Percentiles rank a stretch among this genome's conserved stretches.
Conservation (phyloP, 2,113 vertebrate genomes). For the Coptodon bakossiorum region DNA sequence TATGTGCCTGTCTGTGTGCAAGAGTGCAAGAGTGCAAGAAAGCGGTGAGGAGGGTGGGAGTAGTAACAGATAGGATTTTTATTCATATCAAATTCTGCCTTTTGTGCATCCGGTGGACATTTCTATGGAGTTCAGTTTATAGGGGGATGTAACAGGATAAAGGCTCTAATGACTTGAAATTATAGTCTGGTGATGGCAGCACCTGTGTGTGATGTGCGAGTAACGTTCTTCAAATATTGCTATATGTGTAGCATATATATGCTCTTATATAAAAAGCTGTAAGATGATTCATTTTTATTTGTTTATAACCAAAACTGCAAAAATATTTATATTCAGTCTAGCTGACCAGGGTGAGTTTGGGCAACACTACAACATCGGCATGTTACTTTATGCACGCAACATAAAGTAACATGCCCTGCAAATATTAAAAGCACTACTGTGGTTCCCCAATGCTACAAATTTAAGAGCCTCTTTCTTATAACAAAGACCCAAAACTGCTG, state of each 20-base stretch:
- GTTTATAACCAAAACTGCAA: background rate
- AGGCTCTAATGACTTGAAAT: background rate
- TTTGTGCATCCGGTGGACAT: background rate
- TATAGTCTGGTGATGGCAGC: background rate
- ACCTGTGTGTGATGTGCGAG: background rate
- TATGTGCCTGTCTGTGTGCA: background rate
- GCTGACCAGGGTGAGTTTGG: background rate
- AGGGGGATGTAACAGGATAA: background rate
- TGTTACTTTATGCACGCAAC: background rate
- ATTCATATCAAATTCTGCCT: background rate
- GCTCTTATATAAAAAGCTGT: background rate
- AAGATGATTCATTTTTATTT: background rate
- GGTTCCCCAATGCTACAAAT: background rate
- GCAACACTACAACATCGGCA: background rate
- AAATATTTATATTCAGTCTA: background rate
- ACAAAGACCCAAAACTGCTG: background rate
- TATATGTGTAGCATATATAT: background rate
- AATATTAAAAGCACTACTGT: background rate
- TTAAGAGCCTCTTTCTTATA: background rate
- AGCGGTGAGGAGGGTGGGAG: background rate
- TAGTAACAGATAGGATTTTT: slow-evolving; percentile 1
- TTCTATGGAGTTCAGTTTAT: background rate
- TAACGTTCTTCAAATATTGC: background rate
- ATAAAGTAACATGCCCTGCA: background rate
- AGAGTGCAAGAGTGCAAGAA: background rate